A percentile compares a stretch with the other conserved stretches of the same genome.
Evolutionary conservation across 1,140 invertebrate genomes (phyloP).

Genomic region (Holcopasites calliopsidis): DNA sequence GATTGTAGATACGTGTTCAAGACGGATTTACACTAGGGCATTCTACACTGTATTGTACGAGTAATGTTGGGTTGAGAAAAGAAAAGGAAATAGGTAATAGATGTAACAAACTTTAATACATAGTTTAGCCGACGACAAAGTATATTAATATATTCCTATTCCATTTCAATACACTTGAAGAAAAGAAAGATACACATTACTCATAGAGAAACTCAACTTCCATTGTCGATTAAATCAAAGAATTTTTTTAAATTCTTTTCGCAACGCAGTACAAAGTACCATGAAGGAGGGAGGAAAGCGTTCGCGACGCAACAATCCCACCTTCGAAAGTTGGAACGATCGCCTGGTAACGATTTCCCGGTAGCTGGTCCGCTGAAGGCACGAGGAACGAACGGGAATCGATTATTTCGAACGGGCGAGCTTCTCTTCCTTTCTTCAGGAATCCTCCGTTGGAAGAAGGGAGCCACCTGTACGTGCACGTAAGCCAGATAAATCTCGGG

Average conservation of each 20-base stretch:
- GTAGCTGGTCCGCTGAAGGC: conserved; percentile 2
- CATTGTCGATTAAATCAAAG: not conserved
- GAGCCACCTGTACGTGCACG: conserved; percentile 62
- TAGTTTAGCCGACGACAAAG: no score
- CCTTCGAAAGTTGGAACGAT: not conserved
- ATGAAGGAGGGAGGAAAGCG: not conserved
- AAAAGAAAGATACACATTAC: no score
- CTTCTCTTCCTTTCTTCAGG: conserved; percentile 7
- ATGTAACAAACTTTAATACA: no score
- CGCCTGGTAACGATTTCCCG: conserved; percentile 31
- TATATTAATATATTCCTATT: no score
- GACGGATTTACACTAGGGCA: no score
- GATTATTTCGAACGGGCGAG: conserved; percentile 42
- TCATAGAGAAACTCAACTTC: no score
- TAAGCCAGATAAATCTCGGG: conserved; percentile 64
- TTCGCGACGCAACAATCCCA: conserved; percentile 5
- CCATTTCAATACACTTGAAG: no score
- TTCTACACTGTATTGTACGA: no score
- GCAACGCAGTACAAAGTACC: not conserved
- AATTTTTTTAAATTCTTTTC: not conserved
- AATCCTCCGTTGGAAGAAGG: conserved; percentile 38
- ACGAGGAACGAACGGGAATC: conserved; percentile 17
- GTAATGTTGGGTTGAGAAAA: no score
- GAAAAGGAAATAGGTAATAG: no score
- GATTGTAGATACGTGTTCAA: no score